Base-by-base conservation (phyloP, 2,797 vertebrate species). In the Holocentrus rufus region DNA sequence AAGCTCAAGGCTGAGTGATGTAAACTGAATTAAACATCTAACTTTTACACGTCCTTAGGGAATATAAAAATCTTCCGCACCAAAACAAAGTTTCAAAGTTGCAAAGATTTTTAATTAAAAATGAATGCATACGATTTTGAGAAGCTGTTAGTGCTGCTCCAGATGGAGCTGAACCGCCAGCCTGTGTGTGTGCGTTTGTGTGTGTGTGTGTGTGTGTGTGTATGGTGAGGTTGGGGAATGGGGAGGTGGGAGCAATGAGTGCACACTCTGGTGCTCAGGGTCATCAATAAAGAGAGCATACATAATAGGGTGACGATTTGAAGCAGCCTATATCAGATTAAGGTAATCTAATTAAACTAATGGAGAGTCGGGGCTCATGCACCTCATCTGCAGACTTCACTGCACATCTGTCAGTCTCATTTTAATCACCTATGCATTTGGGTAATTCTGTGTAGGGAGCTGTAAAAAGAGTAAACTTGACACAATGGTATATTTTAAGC, bases 261-360 rank as follows among this genome's bases (percentile, higher is more conserved):
- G 69, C 70, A 89, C 82, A 85, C 85, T 80, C 61, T 68, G 74
- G 74, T 80, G 90, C 87, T 80, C 77, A 72, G 73, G 85, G 89
- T 89, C 88, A 86, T 50, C 74, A 79, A 81, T 69, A 78, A 82
- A 76, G 76, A 79, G 62, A 79, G 77, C 77, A 72, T 71, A 50
- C 74, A 79, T 87, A 92, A 93, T 90, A 87, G 84, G 77, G 68
- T 72, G 72, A 87, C 76, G 80, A 84, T 67, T 85, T 84, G 69
- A 87, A 85, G 88, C 81, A 77, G 79, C 81, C 66, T 74, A 44
- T 85, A 90, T 91, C 86, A 87, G 82, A 90, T 84, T 63, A 90
- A 79, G 72, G 73, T 89, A 87, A 89, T 93, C 66, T 83, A 87
- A 91, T 92, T 90, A 88, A 88, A 84, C 77, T 89, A 87, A 90